Base-by-base conservation (phyloP, 2,888 invertebrate species). In the Vanessa cardui region DNA sequence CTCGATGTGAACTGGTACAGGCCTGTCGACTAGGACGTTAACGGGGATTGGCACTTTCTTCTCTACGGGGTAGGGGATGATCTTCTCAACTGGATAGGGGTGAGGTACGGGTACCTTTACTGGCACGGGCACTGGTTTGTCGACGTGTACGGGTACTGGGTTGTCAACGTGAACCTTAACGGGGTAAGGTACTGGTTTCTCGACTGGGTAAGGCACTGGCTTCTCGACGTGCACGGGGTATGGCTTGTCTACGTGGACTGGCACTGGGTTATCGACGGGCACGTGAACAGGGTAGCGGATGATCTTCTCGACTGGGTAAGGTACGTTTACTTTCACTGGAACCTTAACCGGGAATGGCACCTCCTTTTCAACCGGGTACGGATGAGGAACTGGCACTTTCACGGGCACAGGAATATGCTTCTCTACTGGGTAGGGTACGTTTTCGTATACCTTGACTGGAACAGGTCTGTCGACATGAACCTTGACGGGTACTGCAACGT, bases 61-160 rank as follows among this genome's bases (percentile, higher is more conserved):
- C 81, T 95, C 95, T 0, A 95, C 95, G 16, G 95, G 94, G 80
- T 94, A 94, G 0, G 95, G 95, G 49, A 95, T 92, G 47, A 94
- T 92, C 79, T 94, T 95, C 78, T 95, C 94, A 0, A 95, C 95
- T 21, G 95, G 95, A 83, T 95, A 96, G 31, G 96, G 96, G 9
- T 94, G 94, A 18, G 96, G 96, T 47, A 95, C 94, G 12, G 94
- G 96, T 33, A 96, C 96, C 81, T 96, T 96, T 7, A 97, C 96
- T 60, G 93, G 94, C 77, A 95, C 95, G 39, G 97, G 97, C 73
- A 96, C 96, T 49, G 95, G 96, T 82, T 96, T 96, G 72, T 96
- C 96, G 2, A 97, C 96, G 71, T 95, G 95, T 18, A 96, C 95
- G 8, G 96, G 96, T 6, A 96, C 94, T 52, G 95, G 96, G 79